Evolutionary conservation across 2,113 vertebrate species (phyloP).

Genomic region (Bufo bufo): DNA sequence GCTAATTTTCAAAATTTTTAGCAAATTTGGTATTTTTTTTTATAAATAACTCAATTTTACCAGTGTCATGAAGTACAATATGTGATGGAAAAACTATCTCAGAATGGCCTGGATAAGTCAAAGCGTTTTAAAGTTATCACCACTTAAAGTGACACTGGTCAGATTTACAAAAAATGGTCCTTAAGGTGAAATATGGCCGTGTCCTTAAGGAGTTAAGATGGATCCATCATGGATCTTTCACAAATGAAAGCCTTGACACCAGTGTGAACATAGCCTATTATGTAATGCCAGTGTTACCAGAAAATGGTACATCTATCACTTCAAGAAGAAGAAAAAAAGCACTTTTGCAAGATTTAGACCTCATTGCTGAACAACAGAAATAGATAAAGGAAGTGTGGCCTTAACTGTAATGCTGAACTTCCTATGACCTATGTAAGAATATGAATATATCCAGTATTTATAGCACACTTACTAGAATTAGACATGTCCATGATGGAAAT

Average conservation of each 20-base stretch:
- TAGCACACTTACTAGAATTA: slow-evolving; percentile 7
- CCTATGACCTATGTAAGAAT: slow-evolving; percentile 22
- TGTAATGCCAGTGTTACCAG: background rate
- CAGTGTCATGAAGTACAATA: no score
- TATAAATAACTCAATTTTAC: no score
- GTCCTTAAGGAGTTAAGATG: background rate
- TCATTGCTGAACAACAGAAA: slow-evolving; percentile 15
- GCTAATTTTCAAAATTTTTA: no score
- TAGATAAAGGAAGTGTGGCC: slow-evolving; percentile 34
- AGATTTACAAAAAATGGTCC: no score
- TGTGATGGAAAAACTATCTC: no score
- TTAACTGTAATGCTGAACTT: slow-evolving; percentile 30
- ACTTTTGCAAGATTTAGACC: slow-evolving; percentile 14
- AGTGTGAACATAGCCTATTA: background rate
- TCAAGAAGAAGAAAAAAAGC: background rate
- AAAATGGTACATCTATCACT: background rate
- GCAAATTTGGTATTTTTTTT: no score
- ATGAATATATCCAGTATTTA: slow-evolving; percentile 3
- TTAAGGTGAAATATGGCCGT: no score
- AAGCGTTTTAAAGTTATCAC: no score
- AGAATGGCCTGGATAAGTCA: no score
- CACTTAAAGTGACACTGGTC: no score
- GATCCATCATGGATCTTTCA: background rate
- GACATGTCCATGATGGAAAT: slow-evolving; percentile 10
- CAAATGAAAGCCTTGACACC: background rate